A percentile compares a stretch with the other conserved stretches of the same genome.
Conservation (phyloP, 1,140 invertebrate species). For the Campoletis sonorensis region DNA sequence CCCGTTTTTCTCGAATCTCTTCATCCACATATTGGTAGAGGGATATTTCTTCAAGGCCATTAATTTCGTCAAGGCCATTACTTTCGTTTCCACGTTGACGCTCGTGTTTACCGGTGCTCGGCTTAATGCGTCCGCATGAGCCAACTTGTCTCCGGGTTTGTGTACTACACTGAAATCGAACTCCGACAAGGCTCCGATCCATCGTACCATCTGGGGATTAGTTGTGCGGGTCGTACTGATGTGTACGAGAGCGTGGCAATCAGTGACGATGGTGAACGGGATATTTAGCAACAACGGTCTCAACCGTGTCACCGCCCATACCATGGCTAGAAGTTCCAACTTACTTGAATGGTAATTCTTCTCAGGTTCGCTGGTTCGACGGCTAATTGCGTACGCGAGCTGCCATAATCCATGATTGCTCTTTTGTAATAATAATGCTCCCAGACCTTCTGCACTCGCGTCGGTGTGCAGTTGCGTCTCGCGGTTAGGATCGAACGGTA, state of each 20-base stretch:
- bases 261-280: too few relatives aligned
- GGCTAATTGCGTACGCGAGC: too few relatives aligned
- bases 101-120: neutral
- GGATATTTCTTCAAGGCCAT: neutral
- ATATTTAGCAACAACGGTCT: too few relatives aligned
- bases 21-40: conserved; percentile 2
- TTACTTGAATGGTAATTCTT: too few relatives aligned
- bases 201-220: conserved; percentile 22
- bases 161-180: too few relatives aligned
- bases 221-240: too few relatives aligned
- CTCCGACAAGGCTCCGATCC: neutral
- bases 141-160: too few relatives aligned
- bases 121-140: too few relatives aligned
- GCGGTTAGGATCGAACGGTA: conserved; percentile 41
- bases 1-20: neutral
- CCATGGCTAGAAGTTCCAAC: too few relatives aligned
- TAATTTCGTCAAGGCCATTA: neutral
- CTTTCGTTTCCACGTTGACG: neutral
- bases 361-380: too few relatives aligned
- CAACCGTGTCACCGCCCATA: too few relatives aligned
- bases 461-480: conserved; percentile 62
- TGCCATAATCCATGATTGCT: neutral
- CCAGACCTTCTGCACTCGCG: conserved; percentile 64
- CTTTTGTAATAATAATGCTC: conserved; percentile 68
- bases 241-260: too few relatives aligned